Evolutionary conservation across 2,113 vertebrate genomes (phyloP).

Genomic region (Todiramphus saurophagus): DNA sequence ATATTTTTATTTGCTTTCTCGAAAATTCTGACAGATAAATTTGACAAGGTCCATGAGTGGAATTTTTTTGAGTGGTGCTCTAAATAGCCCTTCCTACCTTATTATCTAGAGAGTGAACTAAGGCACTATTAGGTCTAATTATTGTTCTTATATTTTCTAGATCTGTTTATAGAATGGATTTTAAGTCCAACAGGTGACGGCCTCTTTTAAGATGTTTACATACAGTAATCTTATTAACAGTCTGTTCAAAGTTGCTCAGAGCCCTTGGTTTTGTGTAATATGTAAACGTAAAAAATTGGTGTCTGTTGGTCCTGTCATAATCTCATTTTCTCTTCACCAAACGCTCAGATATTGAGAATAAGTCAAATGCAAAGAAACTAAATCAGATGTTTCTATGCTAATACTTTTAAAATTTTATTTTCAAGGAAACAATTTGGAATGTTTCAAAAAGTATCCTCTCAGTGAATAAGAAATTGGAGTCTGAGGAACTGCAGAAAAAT

Average conservation of each 20-base stretch:
- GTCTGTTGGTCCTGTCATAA: background rate
- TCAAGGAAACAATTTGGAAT: background rate
- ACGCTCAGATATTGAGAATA: background rate
- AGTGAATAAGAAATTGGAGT: background rate
- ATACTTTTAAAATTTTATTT: background rate
- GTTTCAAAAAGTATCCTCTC: background rate
- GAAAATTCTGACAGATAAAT: background rate
- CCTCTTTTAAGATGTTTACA: background rate
- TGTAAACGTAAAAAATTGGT: background rate
- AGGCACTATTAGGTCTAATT: background rate
- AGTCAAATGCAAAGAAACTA: background rate
- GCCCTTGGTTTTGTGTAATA: background rate
- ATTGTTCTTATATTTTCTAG: background rate
- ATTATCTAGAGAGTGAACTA: background rate
- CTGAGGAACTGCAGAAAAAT: background rate
- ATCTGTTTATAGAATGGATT: background rate
- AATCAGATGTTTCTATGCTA: background rate
- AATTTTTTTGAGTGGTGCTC: background rate
- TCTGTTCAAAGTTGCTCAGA: background rate
- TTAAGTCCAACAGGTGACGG: background rate
- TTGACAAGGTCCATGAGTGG: background rate
- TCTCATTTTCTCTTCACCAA: background rate
- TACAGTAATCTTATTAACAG: background rate
- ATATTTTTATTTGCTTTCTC: background rate
- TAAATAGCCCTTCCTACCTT: background rate